A percentile compares a stretch with the other conserved stretches of the same genome.
These are phyloP conservation scores for Leptobrachium ailaonicum DNA, from an alignment of 2,113 vertebrate genomes.

Conservation along the genomic window DNA sequence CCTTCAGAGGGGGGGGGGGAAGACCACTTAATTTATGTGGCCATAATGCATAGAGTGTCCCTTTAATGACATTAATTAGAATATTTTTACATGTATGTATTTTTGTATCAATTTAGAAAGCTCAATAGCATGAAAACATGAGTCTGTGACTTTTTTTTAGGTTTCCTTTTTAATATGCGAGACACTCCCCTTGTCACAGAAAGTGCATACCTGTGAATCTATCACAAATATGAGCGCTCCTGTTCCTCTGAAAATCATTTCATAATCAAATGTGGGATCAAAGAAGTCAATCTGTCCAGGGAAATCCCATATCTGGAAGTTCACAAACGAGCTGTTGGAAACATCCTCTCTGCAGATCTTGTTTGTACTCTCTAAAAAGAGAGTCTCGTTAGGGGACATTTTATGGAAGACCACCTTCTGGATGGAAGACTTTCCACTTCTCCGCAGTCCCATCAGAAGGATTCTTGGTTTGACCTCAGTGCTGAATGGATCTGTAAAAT, in stretches of 20 bases:
- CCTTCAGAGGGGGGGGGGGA: too few relatives aligned
- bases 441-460: constrained; percentile 88
- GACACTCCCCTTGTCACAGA: too few relatives aligned
- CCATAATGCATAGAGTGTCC: too few relatives aligned
- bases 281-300: constrained; percentile 94
- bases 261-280: constrained; percentile 89
- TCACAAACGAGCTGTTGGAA: constrained; percentile 91
- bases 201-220: constrained; percentile 82
- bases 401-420: constrained; percentile 96
- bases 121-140: too few relatives aligned
- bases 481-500: constrained; percentile 83
- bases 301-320: constrained; percentile 96
- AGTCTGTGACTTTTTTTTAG: too few relatives aligned
- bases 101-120: too few relatives aligned
- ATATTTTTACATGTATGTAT: too few relatives aligned
- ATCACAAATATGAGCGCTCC: constrained; percentile 92
- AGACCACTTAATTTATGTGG: too few relatives aligned
- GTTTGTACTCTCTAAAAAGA: constrained; percentile 91
- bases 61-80: too few relatives aligned
- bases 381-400: constrained; percentile 90
- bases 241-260: constrained; percentile 93
- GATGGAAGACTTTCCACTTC: constrained; percentile 92
- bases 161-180: too few relatives aligned
- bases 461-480: constrained; percentile 92
- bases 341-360: constrained; percentile 91